A percentile compares a stretch with the other conserved stretches of the same genome.
phyloP scores from a whole-genome alignment of 2,888 invertebrate genomes.

The Leptopilina myrica region DNA sequence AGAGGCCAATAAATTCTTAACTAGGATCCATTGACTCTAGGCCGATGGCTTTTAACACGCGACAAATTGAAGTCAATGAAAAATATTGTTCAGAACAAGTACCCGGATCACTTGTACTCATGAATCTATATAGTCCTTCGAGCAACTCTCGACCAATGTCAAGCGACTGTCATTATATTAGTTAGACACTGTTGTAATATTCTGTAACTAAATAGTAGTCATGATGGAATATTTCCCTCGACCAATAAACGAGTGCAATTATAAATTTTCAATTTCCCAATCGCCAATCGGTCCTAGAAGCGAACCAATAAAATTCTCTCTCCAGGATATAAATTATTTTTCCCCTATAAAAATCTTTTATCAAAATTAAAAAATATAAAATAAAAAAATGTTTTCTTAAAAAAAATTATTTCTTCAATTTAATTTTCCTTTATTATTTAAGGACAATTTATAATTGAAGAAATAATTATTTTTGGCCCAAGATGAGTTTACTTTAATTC shows the following conservation, averaged over 20 bases:
- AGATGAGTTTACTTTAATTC: no score
- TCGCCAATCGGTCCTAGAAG: background rate
- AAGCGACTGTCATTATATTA: conserved; percentile 46
- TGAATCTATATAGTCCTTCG: conserved; percentile 47
- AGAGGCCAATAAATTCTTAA: conserved; percentile 34
- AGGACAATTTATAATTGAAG: no score
- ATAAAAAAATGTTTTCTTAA: no score
- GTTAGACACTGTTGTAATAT: conserved; percentile 10
- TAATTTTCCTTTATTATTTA: no score
- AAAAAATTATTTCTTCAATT: no score
- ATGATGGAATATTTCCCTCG: background rate
- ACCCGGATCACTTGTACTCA: conserved; percentile 39
- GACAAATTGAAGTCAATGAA: conserved; percentile 37
- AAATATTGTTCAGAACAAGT: conserved; percentile 31
- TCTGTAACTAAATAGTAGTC: conserved; percentile 43
- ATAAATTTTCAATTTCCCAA: background rate
- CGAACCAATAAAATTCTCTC: background rate
- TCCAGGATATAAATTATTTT: no score
- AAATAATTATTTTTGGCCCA: no score
- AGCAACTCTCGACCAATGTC: conserved; percentile 53
- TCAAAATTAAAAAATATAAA: no score
- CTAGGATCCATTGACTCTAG: conserved; percentile 24
- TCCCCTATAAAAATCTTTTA: no score
- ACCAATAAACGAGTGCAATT: background rate
- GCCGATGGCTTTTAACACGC: conserved; percentile 13